Percentiles rank a stretch among this genome's conserved stretches.
Evolutionary conservation across 2,888 invertebrate genomes (phyloP).

Genomic region (Camptogramma bilineatum): DNA sequence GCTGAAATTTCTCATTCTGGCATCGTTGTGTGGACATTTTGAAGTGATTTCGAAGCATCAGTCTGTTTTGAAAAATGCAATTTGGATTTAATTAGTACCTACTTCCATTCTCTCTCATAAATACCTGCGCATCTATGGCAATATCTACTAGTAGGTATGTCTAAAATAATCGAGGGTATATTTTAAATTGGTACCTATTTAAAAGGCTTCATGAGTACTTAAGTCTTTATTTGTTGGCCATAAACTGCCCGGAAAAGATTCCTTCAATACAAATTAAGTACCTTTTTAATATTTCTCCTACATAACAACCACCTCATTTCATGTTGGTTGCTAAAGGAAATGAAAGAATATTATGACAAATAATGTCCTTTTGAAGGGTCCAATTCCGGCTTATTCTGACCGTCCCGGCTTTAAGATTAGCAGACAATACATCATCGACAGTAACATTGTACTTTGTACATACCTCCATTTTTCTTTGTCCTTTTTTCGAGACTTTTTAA

Average conservation of each 20-base stretch:
- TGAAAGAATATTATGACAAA: slow-evolving; percentile 16
- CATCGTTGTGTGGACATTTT: slow-evolving; percentile 7
- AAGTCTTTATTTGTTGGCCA: not conserved
- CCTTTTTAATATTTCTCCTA: slow-evolving; percentile 2
- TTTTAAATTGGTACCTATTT: too few species aligned
- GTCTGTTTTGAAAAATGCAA: not conserved
- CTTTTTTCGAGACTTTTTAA: slow-evolving; percentile 46
- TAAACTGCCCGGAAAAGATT: not conserved
- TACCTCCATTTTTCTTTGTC: slow-evolving; percentile 17
- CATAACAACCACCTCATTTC: slow-evolving; percentile 13
- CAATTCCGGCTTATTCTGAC: slow-evolving; percentile 2
- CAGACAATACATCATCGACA: slow-evolving; percentile 21
- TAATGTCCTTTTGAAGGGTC: slow-evolving; percentile 10
- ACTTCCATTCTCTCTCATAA: too few species aligned
- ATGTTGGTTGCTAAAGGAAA: slow-evolving; percentile 23
- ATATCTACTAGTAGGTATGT: too few species aligned
- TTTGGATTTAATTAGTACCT: not conserved
- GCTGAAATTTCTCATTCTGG: slow-evolving; percentile 8
- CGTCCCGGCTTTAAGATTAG: slow-evolving; percentile 7
- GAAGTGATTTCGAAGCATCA: not conserved
- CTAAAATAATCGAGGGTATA: too few species aligned
- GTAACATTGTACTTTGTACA: slow-evolving; percentile 7
- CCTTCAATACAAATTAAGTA: not conserved
- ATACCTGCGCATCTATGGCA: too few species aligned
- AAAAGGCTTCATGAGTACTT: too few species aligned